A percentile compares a stretch with the other conserved stretches of the same genome.
Conservation (phyloP, 2,888 invertebrate genomes). For the Coelinius sp. region DNA sequence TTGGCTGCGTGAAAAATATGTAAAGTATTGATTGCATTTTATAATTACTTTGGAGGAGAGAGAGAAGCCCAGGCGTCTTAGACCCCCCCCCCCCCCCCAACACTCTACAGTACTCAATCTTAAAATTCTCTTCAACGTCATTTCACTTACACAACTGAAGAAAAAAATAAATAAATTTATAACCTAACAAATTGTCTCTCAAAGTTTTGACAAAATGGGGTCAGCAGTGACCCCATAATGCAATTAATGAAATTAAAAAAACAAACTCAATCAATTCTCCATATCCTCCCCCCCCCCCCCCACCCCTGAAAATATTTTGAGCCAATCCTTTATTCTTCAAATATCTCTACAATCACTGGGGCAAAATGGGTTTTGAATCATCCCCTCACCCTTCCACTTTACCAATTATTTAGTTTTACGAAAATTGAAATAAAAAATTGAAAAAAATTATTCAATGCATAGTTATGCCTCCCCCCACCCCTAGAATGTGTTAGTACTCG, state of each 20-base stretch:
- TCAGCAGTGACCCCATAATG: no score
- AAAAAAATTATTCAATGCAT: slow-evolving; percentile 8
- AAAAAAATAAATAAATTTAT: background rate
- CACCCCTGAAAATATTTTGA: no score
- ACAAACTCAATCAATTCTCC: no score
- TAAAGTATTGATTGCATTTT: slow-evolving; percentile 72
- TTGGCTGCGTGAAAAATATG: slow-evolving; percentile 68
- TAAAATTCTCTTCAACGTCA: slow-evolving; percentile 7
- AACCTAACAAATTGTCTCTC: no score
- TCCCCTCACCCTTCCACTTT: background rate
- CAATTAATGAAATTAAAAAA: no score
- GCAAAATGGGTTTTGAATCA: background rate
- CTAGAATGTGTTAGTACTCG: slow-evolving; percentile 18
- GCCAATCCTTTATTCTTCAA: no score
- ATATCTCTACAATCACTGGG: background rate
- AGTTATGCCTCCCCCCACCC: slow-evolving; percentile 1
- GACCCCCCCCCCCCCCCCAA: slow-evolving; percentile 52
- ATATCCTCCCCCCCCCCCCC: no score
- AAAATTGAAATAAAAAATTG: background rate
- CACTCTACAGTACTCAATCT: slow-evolving; percentile 5
- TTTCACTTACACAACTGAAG: background rate
- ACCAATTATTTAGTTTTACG: background rate
- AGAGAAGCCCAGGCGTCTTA: slow-evolving; percentile 65
- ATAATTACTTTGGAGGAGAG: slow-evolving; percentile 69
- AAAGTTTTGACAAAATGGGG: no score